Evolutionary conservation across 2,113 vertebrate genomes (phyloP), one percentile per base, ranked within the genome.

Genomic region (Halichoerus grypus): DNA sequence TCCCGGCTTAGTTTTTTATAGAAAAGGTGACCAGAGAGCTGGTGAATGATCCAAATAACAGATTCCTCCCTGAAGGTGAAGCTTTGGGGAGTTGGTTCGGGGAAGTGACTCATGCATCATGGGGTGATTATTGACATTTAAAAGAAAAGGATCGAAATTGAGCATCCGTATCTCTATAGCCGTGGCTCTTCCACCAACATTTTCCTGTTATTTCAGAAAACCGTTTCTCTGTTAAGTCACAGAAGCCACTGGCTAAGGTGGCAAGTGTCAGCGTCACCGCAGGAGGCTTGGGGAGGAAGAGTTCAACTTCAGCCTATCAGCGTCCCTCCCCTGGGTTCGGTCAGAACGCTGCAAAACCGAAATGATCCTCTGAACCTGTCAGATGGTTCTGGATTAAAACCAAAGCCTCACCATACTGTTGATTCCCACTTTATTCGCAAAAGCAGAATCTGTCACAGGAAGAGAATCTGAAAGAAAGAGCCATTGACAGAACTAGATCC

Each of bases 221-320:
- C 11, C 3, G 0, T 67, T 26, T 26, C 16, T 59, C 15, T 36
- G 16, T 63, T 22, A 13, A 46, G 26, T 77, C n/a, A 13, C 71
- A 22, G 71, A 46, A 55, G 36, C 26, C 22, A 0, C 3, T 22
- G 33, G 82, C 28, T 36, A 3, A 4, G 88, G 51, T 3, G n/a
- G 36, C 24, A 19, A 24, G 31, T 19, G 3, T 21, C 22, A 0
- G 21, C 1, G 18, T 28, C 63, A 4, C 65, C 1, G 0, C 1
- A 5, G 15, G 46, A n/a, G 22, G 10, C 69, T 3, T 19, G 3
- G 18, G 13, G 4, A 14, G 57, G 51, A 14, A 2, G 18, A 4
- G 31, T 5, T 0, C 8, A 2, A 0, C 33, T 61, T 13, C 0
- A 12, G 2, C 33, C 6, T 1, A 2, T 0, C 22, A 39, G 12